These are phyloP conservation scores for Dipodomys stephensi DNA, from an alignment of 2,113 vertebrate genomes.

Conservation along the genomic window DNA sequence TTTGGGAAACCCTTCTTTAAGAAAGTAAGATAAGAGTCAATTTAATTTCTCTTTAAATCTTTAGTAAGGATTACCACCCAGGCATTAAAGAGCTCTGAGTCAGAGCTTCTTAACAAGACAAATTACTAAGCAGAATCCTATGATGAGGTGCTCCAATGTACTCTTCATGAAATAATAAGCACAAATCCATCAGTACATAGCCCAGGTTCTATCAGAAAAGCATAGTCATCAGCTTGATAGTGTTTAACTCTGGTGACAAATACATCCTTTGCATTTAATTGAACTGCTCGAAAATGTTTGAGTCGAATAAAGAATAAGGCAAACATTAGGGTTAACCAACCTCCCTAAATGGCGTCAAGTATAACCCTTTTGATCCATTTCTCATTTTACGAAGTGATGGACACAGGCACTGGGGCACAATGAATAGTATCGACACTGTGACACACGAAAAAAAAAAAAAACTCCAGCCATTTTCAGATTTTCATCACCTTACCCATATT, in stretches of 20 bases:
- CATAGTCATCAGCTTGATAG: not conserved
- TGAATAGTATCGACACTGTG: constrained; percentile 32
- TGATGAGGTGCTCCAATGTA: not conserved
- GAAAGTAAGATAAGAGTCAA: constrained; percentile 17
- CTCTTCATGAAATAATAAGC: not conserved
- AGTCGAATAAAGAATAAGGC: not conserved
- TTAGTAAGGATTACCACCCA: constrained; percentile 2
- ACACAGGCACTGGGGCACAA: not conserved
- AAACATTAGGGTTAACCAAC: constrained; percentile 22
- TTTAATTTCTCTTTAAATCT: not conserved
- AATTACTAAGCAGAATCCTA: not conserved
- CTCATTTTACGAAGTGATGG: constrained; percentile 2
- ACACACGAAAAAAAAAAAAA: constrained; percentile 23
- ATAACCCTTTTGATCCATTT: not conserved
- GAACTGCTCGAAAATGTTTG: not conserved
- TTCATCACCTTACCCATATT: constrained; percentile 59
- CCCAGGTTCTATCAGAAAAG: not conserved
- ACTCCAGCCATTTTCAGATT: constrained; percentile 61
- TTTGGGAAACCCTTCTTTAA: not conserved
- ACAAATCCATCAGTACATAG: not conserved
- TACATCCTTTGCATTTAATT: not conserved
- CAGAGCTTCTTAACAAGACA: not conserved
- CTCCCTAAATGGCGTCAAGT: not conserved
- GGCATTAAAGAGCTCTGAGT: not conserved
- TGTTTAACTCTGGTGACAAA: not conserved